Conservation (phyloP, 2,797 vertebrate species). For the Sphenopsis melanotis region DNA sequence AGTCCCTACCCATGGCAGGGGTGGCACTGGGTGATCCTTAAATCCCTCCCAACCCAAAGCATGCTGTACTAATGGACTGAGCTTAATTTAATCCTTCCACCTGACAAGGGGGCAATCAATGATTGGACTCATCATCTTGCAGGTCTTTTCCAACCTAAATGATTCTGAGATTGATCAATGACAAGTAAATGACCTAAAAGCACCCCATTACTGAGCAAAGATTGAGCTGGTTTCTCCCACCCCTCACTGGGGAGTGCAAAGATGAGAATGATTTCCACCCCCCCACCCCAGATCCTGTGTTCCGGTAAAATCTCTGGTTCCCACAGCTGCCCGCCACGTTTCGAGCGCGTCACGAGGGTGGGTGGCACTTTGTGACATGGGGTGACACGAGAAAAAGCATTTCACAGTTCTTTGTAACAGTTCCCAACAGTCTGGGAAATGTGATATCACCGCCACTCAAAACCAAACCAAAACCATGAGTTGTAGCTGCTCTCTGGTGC, state of each 20-base stretch:
- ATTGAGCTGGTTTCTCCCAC: neutral
- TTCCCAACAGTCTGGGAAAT: slow-evolving; percentile 43
- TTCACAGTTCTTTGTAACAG: neutral
- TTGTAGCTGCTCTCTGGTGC: slow-evolving; percentile 3
- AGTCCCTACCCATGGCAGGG: neutral
- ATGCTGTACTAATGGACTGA: neutral
- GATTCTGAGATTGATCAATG: neutral
- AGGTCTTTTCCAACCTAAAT: neutral
- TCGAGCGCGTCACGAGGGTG: neutral
- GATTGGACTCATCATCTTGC: neutral
- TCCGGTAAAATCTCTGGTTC: slow-evolving; percentile 31
- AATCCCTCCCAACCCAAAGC: neutral
- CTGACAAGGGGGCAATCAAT: neutral
- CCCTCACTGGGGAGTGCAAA: neutral
- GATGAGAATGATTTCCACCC: neutral
- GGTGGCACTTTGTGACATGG: neutral
- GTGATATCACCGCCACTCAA: slow-evolving; percentile 25
- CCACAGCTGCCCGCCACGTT: neutral
- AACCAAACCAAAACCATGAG: slow-evolving; percentile 46
- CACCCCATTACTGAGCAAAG: neutral
- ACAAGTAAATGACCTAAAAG: neutral
- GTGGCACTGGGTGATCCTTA: neutral
- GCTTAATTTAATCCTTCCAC: neutral
- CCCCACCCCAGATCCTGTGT: neutral
- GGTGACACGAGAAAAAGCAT: neutral